Base-by-base conservation (phyloP, 2,888 invertebrate genomes). In the Acheta domesticus region DNA sequence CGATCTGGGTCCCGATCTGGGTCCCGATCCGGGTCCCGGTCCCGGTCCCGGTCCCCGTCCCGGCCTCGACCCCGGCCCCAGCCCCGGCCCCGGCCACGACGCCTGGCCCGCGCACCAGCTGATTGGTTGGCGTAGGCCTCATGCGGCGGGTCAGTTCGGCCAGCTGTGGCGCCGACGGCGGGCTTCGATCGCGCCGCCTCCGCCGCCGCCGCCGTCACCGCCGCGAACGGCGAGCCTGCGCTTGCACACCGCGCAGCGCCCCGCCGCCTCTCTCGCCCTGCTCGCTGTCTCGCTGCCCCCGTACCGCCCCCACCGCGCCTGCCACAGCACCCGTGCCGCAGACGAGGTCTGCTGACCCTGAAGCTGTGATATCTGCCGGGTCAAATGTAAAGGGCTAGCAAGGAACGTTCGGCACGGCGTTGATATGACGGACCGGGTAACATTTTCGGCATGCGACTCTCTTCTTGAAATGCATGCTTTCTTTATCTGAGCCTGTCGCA, bases 241-340 rank as follows among this genome's bases (percentile, higher is more conserved):
- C 50, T 76, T 78, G 77, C 77, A 76, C 78, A 77, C 78, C 50
- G 80, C 78, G 78, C 76, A 80, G 77, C 80, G 8, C 36, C 73
- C 80, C 14, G 75, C 78, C 78, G 62, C 62, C 62, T n/a, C n/a
- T 4, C 62, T n/a, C 62, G 16, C 62, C 62, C 62, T 62, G 62
- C 62, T 12, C 36, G 36, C 36, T 36, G 36, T 62, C 62, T 14
- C 62, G 62, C n/a, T 62, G 62, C 11, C n/a, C 62, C 62, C 62
- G 16, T n/a, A 5, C 62, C n/a, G 3, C 62, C 14, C 62, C 62
- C 14, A 12, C 62, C n/a, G 16, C 62, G 14, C 62, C 62, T n/a
- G 62, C 62, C 62, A n/a, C 14, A 62, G 14, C 62, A 14, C 16
- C 62, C n/a, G 62, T 62, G 62, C 62, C 62, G 62, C 62, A 62